phyloP scores from a whole-genome alignment of 2,888 invertebrate species.

The Agrochola lychnidis region DNA sequence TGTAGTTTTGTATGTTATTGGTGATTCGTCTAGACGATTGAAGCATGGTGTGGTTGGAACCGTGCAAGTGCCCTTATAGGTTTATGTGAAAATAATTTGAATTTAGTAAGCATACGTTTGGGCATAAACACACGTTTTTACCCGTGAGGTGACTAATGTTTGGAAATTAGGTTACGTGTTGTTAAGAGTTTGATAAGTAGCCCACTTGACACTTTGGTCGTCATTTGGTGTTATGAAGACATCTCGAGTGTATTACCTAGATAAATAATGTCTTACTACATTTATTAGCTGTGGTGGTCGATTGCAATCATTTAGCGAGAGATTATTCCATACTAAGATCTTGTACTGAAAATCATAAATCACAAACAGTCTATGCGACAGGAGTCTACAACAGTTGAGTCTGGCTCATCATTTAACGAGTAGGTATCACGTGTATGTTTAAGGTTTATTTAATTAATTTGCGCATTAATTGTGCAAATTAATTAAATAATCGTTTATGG shows the following conservation, averaged over 20 bases:
- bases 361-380: neutral
- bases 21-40: constrained; percentile 12
- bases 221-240: constrained; percentile 12
- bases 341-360: neutral
- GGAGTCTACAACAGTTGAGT: neutral
- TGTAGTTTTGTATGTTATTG: constrained; percentile 16
- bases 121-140: neutral
- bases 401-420: neutral
- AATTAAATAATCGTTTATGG: neutral
- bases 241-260: constrained; percentile 15
- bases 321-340: constrained; percentile 13
- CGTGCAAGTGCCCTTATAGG: no score
- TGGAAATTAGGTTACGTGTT: constrained; percentile 15
- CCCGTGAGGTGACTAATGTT: neutral
- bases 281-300: neutral
- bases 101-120: neutral
- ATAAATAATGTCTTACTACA: constrained; percentile 36
- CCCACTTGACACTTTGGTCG: constrained; percentile 46
- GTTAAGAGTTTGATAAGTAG: constrained; percentile 13
- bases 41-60: neutral
- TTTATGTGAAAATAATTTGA: no score
- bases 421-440: neutral
- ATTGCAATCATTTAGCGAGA: constrained; percentile 2
- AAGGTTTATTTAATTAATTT: neutral
- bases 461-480: neutral